Conservation (phyloP, 2,888 invertebrate genomes). For the Liposcelis brunnea region DNA sequence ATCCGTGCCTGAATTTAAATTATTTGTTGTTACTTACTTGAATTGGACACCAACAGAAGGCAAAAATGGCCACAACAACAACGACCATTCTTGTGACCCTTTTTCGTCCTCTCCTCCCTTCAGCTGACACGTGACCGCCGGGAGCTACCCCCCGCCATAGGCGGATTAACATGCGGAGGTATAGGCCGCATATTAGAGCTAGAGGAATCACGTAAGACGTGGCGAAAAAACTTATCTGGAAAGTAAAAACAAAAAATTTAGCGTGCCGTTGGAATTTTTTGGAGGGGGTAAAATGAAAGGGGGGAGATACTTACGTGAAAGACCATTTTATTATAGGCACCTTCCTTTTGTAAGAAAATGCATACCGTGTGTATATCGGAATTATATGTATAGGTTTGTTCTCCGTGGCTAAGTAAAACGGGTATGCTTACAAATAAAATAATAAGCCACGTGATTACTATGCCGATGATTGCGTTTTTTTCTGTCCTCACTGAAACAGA, state of each 20-base stretch:
- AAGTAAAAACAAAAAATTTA: background rate
- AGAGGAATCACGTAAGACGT: slow-evolving; percentile 80
- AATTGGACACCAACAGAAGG: slow-evolving; percentile 87
- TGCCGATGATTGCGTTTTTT: slow-evolving; percentile 60
- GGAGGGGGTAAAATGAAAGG: background rate
- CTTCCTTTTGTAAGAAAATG: slow-evolving; percentile 40
- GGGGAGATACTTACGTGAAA: slow-evolving; percentile 19
- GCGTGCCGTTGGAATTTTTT: background rate
- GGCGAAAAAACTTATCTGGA: slow-evolving; percentile 65
- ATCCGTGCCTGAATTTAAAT: too few relatives aligned
- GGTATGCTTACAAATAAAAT: slow-evolving; percentile 65
- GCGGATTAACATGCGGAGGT: slow-evolving; percentile 74
- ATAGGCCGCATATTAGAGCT: slow-evolving; percentile 68
- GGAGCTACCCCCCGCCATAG: slow-evolving; percentile 67
- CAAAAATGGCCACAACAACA: slow-evolving; percentile 80
- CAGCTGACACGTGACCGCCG: slow-evolving; percentile 63
- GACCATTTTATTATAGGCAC: slow-evolving; percentile 21
- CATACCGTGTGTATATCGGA: slow-evolving; percentile 48
- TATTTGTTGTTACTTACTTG: slow-evolving; percentile 40
- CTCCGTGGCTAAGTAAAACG: slow-evolving; percentile 58
- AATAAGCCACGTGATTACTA: slow-evolving; percentile 61
- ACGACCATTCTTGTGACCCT: slow-evolving; percentile 85
- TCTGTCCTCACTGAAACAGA: slow-evolving; percentile 46
- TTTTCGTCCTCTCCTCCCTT: slow-evolving; percentile 66
- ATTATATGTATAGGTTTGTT: slow-evolving; percentile 41